Evolutionary conservation across 92 coral and sea anemone species (phyloP), one percentile per base, ranked within the genome.

Genomic region (Ricordea florida): DNA sequence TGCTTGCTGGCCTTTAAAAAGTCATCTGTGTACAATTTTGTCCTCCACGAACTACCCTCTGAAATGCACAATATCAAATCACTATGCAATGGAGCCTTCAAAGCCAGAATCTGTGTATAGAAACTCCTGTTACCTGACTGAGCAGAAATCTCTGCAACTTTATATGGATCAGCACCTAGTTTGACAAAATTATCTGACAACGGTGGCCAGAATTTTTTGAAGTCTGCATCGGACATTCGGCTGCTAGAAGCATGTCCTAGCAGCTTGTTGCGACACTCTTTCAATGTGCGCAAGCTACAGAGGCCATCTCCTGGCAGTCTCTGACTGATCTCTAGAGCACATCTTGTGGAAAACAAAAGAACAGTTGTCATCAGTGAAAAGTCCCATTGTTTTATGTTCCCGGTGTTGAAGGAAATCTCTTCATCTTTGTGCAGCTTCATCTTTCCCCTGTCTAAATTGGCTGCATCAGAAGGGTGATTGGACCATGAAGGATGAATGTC

Each of bases 341-440:
- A 92, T 35, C 44, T 36, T 2, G 59, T 65, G 26, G 94, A 76
- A 53, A 33, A 92, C 22, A 89, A 59, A 5, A 92, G 81, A 0
- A 78, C 87, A 1, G 87, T 82, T 23, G 93, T 88, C 23, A 92
- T 84, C 32, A 92, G 78, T 2, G 97, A 92, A 14, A 92, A 84
- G 40, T 92, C 97, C 97, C 97, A 92, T 10, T 81, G 21, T 24
- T 81, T 10, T 42, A 92, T 92, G 74, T 92, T 45, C 10, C 97
- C 97, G 15, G 78, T 15, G n/a, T 58, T 65, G 43, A 92, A 92
- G 24, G 15, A 10, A 1, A 52, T 45, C 58, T 41, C 61, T 59
- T 88, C 92, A 21, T 88, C 69, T 14, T 46, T 36, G 3, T 47
- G 29, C 31, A 92, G 66, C 5, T 55, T 17, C 85, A 92, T 89